A percentile compares a stretch with the other conserved stretches of the same genome.
These are phyloP conservation scores for Ophraella communa DNA, from an alignment of 2,888 invertebrate species.

Conservation along the genomic window DNA sequence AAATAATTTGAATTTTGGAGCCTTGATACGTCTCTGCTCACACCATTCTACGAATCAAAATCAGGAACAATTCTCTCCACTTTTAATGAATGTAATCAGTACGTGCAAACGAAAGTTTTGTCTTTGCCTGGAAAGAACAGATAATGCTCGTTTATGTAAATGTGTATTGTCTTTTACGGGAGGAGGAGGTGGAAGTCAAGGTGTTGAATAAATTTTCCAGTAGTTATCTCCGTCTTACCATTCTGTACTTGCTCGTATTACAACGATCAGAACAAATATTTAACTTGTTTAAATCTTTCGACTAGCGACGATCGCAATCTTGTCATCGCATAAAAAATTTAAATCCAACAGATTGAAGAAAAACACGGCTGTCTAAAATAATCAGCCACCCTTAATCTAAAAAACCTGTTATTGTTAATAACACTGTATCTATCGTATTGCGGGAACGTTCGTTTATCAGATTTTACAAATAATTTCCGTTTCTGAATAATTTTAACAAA, in stretches of 20 bases:
- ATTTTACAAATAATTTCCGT: neutral
- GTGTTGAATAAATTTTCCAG: constrained; percentile 54
- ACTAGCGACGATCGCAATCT: neutral
- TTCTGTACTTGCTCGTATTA: constrained; percentile 41
- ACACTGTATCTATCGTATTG: too few relatives aligned
- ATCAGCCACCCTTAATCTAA: too few relatives aligned
- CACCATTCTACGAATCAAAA: constrained; percentile 25
- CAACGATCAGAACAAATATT: constrained; percentile 53
- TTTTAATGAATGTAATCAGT: constrained; percentile 40
- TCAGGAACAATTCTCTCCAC: constrained; percentile 29
- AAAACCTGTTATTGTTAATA: neutral
- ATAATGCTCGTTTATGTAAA: constrained; percentile 57
- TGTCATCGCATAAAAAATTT: neutral
- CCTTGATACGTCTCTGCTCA: neutral
- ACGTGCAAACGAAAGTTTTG: constrained; percentile 31
- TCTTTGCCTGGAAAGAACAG: constrained; percentile 43
- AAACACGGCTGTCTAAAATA: too few relatives aligned
- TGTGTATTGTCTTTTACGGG: constrained; percentile 54
- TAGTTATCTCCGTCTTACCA: constrained; percentile 52
- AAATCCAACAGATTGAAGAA: neutral
- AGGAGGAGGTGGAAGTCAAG: constrained; percentile 52
- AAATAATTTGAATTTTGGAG: too few relatives aligned
- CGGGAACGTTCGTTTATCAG: too few relatives aligned
- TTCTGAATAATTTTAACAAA: neutral
- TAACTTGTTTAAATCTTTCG: constrained; percentile 52